Base-by-base conservation (phyloP, 1,140 invertebrate genomes). In the Semibalanus balanoides region DNA sequence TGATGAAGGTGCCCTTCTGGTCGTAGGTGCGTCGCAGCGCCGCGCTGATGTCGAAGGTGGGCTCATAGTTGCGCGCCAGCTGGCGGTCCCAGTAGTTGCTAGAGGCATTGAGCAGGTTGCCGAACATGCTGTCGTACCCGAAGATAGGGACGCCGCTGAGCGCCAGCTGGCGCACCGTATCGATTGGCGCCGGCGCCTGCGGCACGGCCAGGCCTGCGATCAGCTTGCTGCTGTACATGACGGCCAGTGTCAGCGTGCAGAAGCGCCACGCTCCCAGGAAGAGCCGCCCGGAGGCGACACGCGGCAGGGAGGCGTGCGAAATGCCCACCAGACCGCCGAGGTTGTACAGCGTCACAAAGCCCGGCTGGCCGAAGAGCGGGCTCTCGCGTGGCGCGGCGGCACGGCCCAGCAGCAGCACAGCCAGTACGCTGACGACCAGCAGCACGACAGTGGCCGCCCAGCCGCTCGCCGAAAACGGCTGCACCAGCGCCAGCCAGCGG, bases 401-500 rank as follows among this genome's bases (percentile, higher is more conserved):
- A 7, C 27, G 27, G 29, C 29, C 31, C 29, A 74, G 76, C 5
- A 74, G 14, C 27, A 31, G 30, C 70, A 74, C 30, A 25, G 30
- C 29, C 29, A 30, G 30, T 19, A 74, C 27, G 25, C 29, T 31
- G 27, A 72, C 31, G 35, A 74, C 30, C 70, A 76, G 30, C n/a
- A 74, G 27, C 3, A 19, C 25, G 27, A 3, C 28, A n/a, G 35
- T 31, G 3, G 29, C 75, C 11, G 31, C 29, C 75, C 75, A 76
- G 27, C 29, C 30, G 25, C 29, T n/a, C 3, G 35, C n/a, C 73
- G 27, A 27, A 72, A 79, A 78, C 35, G 79, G 79, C 74, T 74
- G 76, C n/a, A 75, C 30, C 30, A 79, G 76, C 19, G 77, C 77
- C 31, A 76, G 75, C 80, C 75, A 81, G 74, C 78, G 79, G n/a